phyloP scores from a whole-genome alignment of 2,888 invertebrate species.

The Dastarcus helophoroides region DNA sequence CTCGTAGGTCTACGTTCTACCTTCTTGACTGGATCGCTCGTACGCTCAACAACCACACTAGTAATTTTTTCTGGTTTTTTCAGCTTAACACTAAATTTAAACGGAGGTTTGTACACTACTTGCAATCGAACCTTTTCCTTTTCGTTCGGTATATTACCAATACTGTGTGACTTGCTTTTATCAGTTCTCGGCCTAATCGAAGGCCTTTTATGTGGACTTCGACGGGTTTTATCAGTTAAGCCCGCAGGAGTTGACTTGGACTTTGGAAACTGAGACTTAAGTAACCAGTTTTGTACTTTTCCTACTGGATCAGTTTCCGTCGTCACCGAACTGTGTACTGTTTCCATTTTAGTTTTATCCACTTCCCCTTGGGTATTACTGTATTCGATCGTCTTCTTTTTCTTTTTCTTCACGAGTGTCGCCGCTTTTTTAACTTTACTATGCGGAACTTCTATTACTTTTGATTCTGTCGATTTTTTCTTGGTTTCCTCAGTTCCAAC shows the following conservation, averaged over 20 bases:
- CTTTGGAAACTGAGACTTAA: slow-evolving; percentile 69
- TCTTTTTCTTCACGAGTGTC: slow-evolving; percentile 43
- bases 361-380: slow-evolving; percentile 53
- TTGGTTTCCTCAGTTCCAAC: slow-evolving; percentile 46
- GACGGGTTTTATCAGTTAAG: slow-evolving; percentile 45
- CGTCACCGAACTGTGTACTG: slow-evolving; percentile 36
- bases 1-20: slow-evolving; percentile 24
- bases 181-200: slow-evolving; percentile 38
- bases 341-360: slow-evolving; percentile 40
- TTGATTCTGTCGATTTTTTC: slow-evolving; percentile 37
- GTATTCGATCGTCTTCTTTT: slow-evolving; percentile 69
- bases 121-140: slow-evolving; percentile 63
- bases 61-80: slow-evolving; percentile 60
- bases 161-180: slow-evolving; percentile 52
- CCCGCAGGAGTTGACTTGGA: slow-evolving; percentile 76
- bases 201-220: slow-evolving; percentile 42
- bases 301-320: slow-evolving; percentile 47
- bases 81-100: slow-evolving; percentile 73
- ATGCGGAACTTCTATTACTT: slow-evolving; percentile 31
- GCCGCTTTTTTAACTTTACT: slow-evolving; percentile 36
- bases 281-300: slow-evolving; percentile 77
- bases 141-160: slow-evolving; percentile 53
- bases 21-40: slow-evolving; percentile 35
- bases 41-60: slow-evolving; percentile 48
- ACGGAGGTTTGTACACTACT: slow-evolving; percentile 79